These are phyloP conservation scores for Ferdinandea cuprea DNA, from an alignment of 2,888 invertebrate species.

Conservation along the genomic window DNA sequence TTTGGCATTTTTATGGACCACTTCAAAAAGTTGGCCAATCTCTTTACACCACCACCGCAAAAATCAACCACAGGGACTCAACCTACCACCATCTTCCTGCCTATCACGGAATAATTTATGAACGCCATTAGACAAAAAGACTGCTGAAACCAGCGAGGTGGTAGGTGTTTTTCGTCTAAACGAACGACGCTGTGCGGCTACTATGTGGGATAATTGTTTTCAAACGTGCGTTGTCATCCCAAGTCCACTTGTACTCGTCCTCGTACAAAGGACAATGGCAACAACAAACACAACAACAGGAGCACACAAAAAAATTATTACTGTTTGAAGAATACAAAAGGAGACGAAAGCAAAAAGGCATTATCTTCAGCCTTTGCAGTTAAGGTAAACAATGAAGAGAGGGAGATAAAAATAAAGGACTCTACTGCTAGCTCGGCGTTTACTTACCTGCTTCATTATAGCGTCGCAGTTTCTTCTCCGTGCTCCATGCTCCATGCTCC, in stretches of 20 bases:
- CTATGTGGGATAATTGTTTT: constrained; percentile 60
- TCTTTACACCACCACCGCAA: background rate
- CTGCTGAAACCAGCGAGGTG: constrained; percentile 21
- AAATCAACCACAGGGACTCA: constrained; percentile 30
- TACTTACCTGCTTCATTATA: constrained; percentile 67
- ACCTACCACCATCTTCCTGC: background rate
- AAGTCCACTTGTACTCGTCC: constrained; percentile 39
- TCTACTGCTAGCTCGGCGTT: constrained; percentile 17
- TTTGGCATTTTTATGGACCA: constrained; percentile 35
- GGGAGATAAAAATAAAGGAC: constrained; percentile 13
- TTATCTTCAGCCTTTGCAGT: constrained; percentile 45
- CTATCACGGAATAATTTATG: constrained; percentile 36
- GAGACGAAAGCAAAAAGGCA: constrained; percentile 24
- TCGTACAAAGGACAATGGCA: constrained; percentile 7
- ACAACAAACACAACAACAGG: too few relatives aligned
- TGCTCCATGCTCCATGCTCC: too few relatives aligned
- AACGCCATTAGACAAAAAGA: constrained; percentile 36
- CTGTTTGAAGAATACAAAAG: constrained; percentile 41
- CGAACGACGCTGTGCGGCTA: constrained; percentile 38
- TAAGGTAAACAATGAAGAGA: constrained; percentile 46
- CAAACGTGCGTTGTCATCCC: constrained; percentile 13
- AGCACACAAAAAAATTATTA: constrained; percentile 16
- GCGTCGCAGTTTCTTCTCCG: constrained; percentile 24
- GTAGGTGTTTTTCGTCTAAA: constrained; percentile 1
- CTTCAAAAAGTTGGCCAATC: constrained; percentile 14